A percentile compares a stretch with the other conserved stretches of the same genome.
These are phyloP conservation scores for Limosa lapponica DNA, from an alignment of 2,797 vertebrate genomes.

Conservation along the genomic window DNA sequence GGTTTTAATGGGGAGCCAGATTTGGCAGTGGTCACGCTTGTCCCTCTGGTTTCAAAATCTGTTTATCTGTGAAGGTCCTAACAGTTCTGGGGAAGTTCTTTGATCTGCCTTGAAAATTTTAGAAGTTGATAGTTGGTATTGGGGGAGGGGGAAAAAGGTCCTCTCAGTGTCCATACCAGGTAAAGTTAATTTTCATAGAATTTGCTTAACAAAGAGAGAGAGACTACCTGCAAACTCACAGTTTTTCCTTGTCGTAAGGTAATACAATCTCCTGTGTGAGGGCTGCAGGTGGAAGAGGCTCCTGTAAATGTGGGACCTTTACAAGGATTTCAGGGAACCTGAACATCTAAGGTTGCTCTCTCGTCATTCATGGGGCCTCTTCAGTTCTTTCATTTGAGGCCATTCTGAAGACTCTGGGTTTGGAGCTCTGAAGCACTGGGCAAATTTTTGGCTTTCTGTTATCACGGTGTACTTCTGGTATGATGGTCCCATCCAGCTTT, in stretches of 20 bases:
- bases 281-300: not conserved
- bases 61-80: not conserved
- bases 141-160: not conserved
- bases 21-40: not conserved
- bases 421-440: not conserved
- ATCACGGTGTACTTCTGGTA: fast-evolving
- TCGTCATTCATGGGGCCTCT: fast-evolving
- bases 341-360: not conserved
- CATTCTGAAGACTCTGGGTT: not conserved
- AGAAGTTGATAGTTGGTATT: not conserved
- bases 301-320: not conserved
- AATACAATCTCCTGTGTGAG: fast-evolving
- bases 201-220: not conserved
- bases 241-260: not conserved
- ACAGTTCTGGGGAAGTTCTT: not conserved
- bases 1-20: not conserved
- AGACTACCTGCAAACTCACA: not conserved
- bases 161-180: fast-evolving
- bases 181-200: not conserved
- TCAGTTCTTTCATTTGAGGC: not conserved
- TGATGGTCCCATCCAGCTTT: not conserved
- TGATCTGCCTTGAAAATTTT: not conserved
- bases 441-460: too few species aligned
- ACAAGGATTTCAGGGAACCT: not conserved
- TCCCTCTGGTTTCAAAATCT: not conserved